These are phyloP conservation scores for Caenorhabditis sp. DNA, from an alignment of 2,888 invertebrate species.

Conservation along the genomic window DNA sequence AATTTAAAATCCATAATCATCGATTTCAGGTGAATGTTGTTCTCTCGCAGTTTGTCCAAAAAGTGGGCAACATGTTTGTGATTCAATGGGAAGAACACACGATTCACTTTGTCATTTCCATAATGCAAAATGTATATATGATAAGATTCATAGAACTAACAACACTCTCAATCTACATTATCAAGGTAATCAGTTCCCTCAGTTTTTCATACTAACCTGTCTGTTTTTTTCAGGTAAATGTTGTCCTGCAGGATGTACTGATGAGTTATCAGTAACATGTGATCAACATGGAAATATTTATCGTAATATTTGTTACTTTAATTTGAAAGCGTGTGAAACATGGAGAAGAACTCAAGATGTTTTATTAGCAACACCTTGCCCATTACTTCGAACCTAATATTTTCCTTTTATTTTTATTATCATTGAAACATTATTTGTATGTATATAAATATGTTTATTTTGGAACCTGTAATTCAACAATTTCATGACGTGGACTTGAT, in stretches of 20 bases:
- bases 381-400: slow-evolving; percentile 31
- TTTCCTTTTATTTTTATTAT: slow-evolving; percentile 11
- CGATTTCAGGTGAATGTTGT: slow-evolving; percentile 58
- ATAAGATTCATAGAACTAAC: slow-evolving; percentile 54
- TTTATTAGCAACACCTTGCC: slow-evolving; percentile 34
- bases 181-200: slow-evolving; percentile 21
- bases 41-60: slow-evolving; percentile 52
- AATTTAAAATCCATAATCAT: not conserved
- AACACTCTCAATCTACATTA: slow-evolving; percentile 47
- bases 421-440: slow-evolving; percentile 6
- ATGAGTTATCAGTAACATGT: slow-evolving; percentile 47
- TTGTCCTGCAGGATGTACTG: slow-evolving; percentile 48
- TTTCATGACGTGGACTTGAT: slow-evolving; percentile 40
- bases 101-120: slow-evolving; percentile 60
- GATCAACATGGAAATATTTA: slow-evolving; percentile 57
- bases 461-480: slow-evolving; percentile 16
- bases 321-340: slow-evolving; percentile 48
- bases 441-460: slow-evolving; percentile 20
- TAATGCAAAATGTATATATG: slow-evolving; percentile 63
- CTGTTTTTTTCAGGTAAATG: slow-evolving; percentile 48
- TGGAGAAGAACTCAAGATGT: slow-evolving; percentile 44
- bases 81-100: slow-evolving; percentile 55
- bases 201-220: not conserved
- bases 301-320: slow-evolving; percentile 51
- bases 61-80: slow-evolving; percentile 57